phyloP scores from a whole-genome alignment of 2,888 invertebrate species.

The Parascotia fuliginaria region DNA sequence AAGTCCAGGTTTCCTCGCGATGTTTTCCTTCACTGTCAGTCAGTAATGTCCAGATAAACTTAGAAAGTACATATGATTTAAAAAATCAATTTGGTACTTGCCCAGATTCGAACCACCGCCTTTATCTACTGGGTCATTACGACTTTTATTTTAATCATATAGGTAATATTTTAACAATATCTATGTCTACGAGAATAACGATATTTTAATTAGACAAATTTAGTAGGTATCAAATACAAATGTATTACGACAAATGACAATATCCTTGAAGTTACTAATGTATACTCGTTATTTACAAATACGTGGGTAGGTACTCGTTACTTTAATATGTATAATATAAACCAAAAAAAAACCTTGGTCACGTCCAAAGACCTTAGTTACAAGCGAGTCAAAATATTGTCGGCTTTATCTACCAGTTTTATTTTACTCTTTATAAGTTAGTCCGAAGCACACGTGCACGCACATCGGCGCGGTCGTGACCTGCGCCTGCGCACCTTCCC shows the following conservation, averaged over 20 bases:
- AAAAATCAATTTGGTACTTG: too few relatives aligned
- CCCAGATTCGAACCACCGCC: too few relatives aligned
- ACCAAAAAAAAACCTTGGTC: slow-evolving; percentile 26
- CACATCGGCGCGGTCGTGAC: slow-evolving; percentile 54
- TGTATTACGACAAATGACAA: neutral
- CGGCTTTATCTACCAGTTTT: slow-evolving; percentile 41
- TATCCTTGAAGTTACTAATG: neutral
- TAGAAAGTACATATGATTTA: too few relatives aligned
- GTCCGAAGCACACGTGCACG: slow-evolving; percentile 50
- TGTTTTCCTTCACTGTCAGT: too few relatives aligned
- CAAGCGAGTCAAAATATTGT: slow-evolving; percentile 37
- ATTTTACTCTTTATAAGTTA: slow-evolving; percentile 37
- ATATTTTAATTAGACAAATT: too few relatives aligned
- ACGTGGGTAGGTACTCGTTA: neutral
- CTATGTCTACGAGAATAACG: too few relatives aligned
- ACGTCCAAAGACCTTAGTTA: slow-evolving; percentile 20
- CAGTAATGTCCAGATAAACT: too few relatives aligned
- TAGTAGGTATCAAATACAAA: too few relatives aligned
- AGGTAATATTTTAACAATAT: too few relatives aligned
- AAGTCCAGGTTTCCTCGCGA: too few relatives aligned
- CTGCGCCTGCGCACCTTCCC: slow-evolving; percentile 41
- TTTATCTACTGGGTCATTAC: too few relatives aligned
- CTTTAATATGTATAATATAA: slow-evolving; percentile 2
- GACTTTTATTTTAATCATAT: too few relatives aligned
- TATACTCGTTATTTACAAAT: neutral